Evolutionary conservation across 2,797 vertebrate species (phyloP).

Genomic region (Spea hammondii): DNA sequence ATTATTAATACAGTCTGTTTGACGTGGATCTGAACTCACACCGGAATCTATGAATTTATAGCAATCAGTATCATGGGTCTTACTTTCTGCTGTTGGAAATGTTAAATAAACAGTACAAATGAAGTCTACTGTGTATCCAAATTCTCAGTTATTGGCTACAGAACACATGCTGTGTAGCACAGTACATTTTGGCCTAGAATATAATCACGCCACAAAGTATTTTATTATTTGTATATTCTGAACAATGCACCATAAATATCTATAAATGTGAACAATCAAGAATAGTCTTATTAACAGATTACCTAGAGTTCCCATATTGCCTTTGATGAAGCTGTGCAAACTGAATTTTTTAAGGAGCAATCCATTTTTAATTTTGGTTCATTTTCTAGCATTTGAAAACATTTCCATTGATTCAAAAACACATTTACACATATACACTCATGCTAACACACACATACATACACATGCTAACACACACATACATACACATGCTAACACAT

Average conservation of each 20-base stretch:
- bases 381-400: too few species aligned
- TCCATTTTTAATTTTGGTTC: too few species aligned
- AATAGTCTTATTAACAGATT: too few species aligned
- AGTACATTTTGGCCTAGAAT: neutral
- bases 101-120: slow-evolving; percentile 5
- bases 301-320: neutral
- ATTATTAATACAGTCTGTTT: slow-evolving; percentile 3
- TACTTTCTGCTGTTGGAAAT: neutral
- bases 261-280: neutral
- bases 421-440: too few species aligned
- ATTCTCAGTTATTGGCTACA: neutral
- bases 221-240: neutral
- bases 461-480: too few species aligned
- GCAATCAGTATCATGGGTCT: neutral
- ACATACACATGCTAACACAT: too few species aligned
- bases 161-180: neutral
- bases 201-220: neutral
- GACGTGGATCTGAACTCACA: neutral
- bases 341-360: too few species aligned
- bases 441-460: too few species aligned
- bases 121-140: slow-evolving; percentile 1
- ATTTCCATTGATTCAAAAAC: too few species aligned
- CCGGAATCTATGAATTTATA: neutral
- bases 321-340: neutral
- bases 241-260: neutral